Evolutionary conservation across 2,113 vertebrate species (phyloP).

Genomic region (Xenopus borealis): DNA sequence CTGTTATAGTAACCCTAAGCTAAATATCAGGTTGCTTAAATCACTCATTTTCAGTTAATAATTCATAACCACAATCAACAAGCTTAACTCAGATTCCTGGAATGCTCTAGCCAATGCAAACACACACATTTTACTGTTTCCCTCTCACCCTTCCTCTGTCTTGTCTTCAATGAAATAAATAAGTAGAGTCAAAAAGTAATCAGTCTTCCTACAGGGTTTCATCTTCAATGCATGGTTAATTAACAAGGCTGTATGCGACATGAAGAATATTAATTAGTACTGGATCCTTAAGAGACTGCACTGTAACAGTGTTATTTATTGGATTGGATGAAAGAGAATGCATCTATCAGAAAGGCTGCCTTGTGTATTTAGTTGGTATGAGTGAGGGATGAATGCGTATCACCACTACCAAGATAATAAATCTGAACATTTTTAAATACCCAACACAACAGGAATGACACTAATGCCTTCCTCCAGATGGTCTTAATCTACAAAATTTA

Average conservation of each 20-base stretch:
- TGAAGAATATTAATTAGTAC: neutral
- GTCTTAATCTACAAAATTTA: too few relatives aligned
- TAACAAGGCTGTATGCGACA: neutral
- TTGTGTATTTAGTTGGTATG: too few relatives aligned
- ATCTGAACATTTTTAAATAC: too few relatives aligned
- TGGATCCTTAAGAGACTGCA: neutral
- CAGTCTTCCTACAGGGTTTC: neutral
- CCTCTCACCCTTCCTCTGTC: neutral
- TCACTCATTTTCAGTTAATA: neutral
- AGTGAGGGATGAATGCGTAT: too few relatives aligned
- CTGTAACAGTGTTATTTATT: neutral
- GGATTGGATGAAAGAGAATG: neutral
- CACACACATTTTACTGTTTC: too few relatives aligned
- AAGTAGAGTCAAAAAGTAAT: neutral
- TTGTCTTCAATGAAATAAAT: neutral
- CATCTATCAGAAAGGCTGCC: neutral
- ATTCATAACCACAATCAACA: neutral
- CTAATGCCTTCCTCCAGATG: too few relatives aligned
- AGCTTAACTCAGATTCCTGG: neutral
- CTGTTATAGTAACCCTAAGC: too few relatives aligned
- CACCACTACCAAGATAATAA: too few relatives aligned
- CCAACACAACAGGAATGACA: too few relatives aligned
- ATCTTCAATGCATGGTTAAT: neutral
- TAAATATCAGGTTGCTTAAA: too few relatives aligned
- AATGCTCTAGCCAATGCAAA: too few relatives aligned